A percentile compares a stretch with the other conserved stretches of the same genome.
Evolutionary conservation across 1,140 invertebrate genomes (phyloP).

Genomic region (Papilio helenus): DNA sequence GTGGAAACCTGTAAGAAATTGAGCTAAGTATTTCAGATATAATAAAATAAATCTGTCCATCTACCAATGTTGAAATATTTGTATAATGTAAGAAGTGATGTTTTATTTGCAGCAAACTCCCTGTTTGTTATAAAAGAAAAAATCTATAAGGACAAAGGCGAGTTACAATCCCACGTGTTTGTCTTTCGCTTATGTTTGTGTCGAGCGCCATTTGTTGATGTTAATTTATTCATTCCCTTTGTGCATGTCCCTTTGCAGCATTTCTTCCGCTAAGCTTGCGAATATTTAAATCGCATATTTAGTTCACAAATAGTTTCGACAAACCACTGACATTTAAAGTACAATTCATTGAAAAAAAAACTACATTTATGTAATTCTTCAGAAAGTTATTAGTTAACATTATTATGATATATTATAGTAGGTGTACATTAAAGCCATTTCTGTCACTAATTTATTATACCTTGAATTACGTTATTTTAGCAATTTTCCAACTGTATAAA

Average conservation of each 20-base stretch:
- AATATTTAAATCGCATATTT: not conserved
- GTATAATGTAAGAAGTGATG: constrained; percentile 37
- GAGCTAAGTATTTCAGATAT: no score
- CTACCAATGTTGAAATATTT: no score
- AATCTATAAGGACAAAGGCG: constrained; percentile 71
- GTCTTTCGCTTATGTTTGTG: constrained; percentile 45
- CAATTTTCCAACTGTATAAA: not conserved
- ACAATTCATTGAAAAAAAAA: not conserved
- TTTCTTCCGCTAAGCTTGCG: not conserved
- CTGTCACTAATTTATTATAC: not conserved
- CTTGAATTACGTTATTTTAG: not conserved
- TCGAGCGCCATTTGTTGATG: constrained; percentile 29
- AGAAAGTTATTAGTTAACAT: no score
- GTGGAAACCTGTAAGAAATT: no score
- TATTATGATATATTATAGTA: no score
- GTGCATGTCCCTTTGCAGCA: constrained; percentile 28
- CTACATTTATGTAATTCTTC: not conserved
- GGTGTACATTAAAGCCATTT: not conserved
- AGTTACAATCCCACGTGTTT: constrained; percentile 50
- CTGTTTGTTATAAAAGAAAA: constrained; percentile 68
- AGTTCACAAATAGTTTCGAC: not conserved
- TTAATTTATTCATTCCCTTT: not conserved
- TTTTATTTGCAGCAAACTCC: constrained; percentile 71
- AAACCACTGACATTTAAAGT: not conserved
- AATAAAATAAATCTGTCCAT: no score